Evolutionary conservation across 92 coral and sea anemone genomes (phyloP), one percentile per base, ranked within the genome.

Genomic region (Scolanthus callimorphus): DNA sequence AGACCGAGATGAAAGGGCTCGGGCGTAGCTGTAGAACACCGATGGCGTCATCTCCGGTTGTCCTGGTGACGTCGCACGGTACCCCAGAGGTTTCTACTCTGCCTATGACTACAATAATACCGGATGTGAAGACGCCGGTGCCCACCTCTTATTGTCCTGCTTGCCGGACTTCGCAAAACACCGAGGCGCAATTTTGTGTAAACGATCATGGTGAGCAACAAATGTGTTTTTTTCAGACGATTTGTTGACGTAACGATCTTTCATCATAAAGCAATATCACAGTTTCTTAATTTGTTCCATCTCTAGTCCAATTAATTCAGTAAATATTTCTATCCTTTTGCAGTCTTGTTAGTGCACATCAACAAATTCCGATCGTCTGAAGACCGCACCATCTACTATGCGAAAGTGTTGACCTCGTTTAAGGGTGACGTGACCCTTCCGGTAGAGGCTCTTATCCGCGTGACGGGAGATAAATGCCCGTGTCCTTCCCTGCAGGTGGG

Each of bases 371-470:
- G 75, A 25, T 39, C n/a, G 1, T 50, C 63, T 12, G 31, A 39
- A 23, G 46, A 68, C 56, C 64, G 75, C 19, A 68, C 75, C 4
- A 49, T 68, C 55, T 68, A 53, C 75, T 68, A 68, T 19, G 75
- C 75, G 11, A 27, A 55, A 20, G 28, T 68, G 28, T 41, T 68
- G 2, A 57, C 44, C 17, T 46, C 75, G 17, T 68, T 55, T 65
- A 68, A 56, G 54, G 52, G 52, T 11, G 4, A 21, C 17, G 4
- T 20, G 52, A 9, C 52, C 4, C 48, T 44, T 0, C 75, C 75
- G 0, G 19, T 19, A 6, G 75, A 68, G 49, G 65, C 46, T 15
- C 44, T 68, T 9, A 57, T 68, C 25, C 55, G 75, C 55, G 75
- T 68, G 2, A 45, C 65, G 3, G 75, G 75, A 0, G 65, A 57